Evolutionary conservation across 2,113 vertebrate species (phyloP).

Genomic region (Paratilapia polleni): DNA sequence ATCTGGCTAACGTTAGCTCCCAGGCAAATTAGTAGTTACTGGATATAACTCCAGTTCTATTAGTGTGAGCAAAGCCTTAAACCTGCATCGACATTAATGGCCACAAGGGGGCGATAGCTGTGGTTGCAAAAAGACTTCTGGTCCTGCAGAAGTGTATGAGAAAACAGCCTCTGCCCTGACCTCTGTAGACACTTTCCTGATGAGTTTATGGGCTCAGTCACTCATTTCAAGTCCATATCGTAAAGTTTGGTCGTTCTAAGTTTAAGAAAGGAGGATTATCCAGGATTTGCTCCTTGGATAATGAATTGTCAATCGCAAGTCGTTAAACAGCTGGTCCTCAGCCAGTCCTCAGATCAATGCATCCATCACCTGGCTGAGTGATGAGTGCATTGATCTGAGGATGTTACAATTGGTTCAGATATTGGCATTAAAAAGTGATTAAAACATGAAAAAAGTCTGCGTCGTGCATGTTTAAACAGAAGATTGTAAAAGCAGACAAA

Average conservation of each 20-base stretch:
- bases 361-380: too few relatives aligned
- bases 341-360: too few relatives aligned
- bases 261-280: background rate
- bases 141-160: background rate
- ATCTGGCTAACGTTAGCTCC: too few relatives aligned
- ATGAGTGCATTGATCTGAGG: background rate
- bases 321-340: too few relatives aligned
- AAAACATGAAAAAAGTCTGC: too few relatives aligned
- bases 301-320: background rate
- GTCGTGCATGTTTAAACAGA: background rate
- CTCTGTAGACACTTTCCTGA: background rate
- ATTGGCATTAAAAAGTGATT: too few relatives aligned
- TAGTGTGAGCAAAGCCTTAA: background rate
- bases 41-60: background rate
- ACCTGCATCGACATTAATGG: background rate
- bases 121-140: background rate
- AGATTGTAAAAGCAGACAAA: background rate
- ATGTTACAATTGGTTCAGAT: background rate
- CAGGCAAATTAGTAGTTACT: background rate
- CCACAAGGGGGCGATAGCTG: background rate
- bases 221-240: fast-evolving
- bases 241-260: background rate
- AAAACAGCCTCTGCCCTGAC: fast-evolving
- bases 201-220: background rate
- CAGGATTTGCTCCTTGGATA: background rate